Evolutionary conservation across 2,888 invertebrate species (phyloP).

Genomic region (Philereme vetulata): DNA sequence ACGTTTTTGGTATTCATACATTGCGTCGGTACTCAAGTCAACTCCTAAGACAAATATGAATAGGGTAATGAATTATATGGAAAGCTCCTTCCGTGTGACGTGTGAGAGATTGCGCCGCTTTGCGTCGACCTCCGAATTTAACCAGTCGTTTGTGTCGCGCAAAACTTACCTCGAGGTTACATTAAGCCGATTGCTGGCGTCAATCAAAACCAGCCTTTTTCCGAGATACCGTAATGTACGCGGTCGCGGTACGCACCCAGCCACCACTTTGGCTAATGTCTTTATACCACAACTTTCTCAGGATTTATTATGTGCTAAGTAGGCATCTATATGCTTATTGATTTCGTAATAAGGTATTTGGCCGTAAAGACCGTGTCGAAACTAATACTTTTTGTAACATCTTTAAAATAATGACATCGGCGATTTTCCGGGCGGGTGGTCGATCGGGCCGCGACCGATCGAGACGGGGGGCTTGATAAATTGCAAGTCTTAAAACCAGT

Average conservation of each 20-base stretch:
- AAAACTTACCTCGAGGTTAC: slow-evolving; percentile 81
- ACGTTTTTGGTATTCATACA: slow-evolving; percentile 46
- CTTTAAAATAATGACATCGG: slow-evolving; percentile 60
- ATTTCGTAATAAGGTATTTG: slow-evolving; percentile 49
- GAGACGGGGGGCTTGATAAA: slow-evolving; percentile 81
- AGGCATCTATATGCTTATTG: slow-evolving; percentile 50
- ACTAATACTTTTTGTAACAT: slow-evolving; percentile 53
- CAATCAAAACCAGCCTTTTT: slow-evolving; percentile 81
- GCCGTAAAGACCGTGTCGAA: slow-evolving; percentile 42
- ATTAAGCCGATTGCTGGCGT: slow-evolving; percentile 82
- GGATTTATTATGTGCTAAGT: slow-evolving; percentile 46
- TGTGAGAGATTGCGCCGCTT: slow-evolving; percentile 81
- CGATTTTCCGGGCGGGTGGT: slow-evolving; percentile 66
- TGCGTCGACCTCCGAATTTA: slow-evolving; percentile 81
- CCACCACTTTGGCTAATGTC: slow-evolving; percentile 58
- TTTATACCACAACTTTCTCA: slow-evolving; percentile 39
- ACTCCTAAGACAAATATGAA: slow-evolving; percentile 81
- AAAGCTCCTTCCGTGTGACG: slow-evolving; percentile 78
- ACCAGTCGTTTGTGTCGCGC: slow-evolving; percentile 78
- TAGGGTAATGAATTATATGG: slow-evolving; percentile 81
- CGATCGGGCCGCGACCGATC: slow-evolving; percentile 60
- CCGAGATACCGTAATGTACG: slow-evolving; percentile 63
- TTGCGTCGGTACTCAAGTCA: slow-evolving; percentile 56
- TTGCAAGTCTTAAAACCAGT: slow-evolving; percentile 85
- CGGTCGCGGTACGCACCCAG: slow-evolving; percentile 39